Conservation (phyloP, 2,888 invertebrate species). For the Heterodera filipjevi region DNA sequence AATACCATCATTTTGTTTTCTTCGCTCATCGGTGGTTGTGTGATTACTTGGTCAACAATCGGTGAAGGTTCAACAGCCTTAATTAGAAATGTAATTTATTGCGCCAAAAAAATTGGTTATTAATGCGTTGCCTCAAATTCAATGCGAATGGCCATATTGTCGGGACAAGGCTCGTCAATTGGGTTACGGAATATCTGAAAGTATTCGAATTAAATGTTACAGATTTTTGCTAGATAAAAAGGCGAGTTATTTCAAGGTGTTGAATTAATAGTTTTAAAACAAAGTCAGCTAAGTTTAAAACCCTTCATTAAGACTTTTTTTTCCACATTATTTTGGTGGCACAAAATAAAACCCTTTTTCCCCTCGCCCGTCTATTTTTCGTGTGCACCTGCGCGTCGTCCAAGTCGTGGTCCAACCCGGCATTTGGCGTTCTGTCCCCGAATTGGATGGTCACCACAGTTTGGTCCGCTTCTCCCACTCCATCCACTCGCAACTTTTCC, state of each 20-base stretch:
- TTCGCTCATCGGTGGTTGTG: not conserved
- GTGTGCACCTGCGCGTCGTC: slow-evolving; percentile 20
- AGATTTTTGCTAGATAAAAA: not conserved
- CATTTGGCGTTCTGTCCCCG: not conserved
- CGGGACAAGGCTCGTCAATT: not conserved
- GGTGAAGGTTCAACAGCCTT: not conserved
- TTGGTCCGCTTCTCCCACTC: slow-evolving; percentile 6
- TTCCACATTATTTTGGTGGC: too few relatives aligned
- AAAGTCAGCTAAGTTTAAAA: too few relatives aligned
- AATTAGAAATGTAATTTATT: not conserved
- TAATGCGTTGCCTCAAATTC: slow-evolving; percentile 11
- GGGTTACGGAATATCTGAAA: not conserved
- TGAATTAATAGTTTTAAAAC: too few relatives aligned
- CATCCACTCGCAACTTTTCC: not conserved
- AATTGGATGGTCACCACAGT: not conserved
- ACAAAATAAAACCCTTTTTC: too few relatives aligned
- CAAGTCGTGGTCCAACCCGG: slow-evolving; percentile 15
- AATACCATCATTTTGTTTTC: too few relatives aligned
- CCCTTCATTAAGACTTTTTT: too few relatives aligned
- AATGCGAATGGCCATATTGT: not conserved
- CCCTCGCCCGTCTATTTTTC: too few relatives aligned
- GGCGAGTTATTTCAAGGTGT: too few relatives aligned
- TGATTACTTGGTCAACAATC: not conserved
- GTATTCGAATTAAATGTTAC: not conserved
- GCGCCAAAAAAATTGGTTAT: not conserved